Conservation (phyloP, 2,888 invertebrate species). For the Drosophila meridiana region DNA sequence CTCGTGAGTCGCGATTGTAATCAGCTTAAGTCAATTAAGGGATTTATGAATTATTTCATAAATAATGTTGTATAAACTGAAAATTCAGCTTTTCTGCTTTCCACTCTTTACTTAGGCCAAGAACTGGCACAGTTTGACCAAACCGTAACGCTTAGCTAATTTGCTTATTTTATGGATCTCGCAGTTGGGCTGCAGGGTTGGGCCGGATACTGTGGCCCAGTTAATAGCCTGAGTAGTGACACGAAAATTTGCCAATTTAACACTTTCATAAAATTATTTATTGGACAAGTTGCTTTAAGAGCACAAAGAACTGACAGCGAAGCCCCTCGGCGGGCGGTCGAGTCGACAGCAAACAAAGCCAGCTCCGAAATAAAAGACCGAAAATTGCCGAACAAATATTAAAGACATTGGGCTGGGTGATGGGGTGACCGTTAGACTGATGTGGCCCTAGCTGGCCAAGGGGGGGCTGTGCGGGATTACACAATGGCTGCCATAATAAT, state of each 20-base stretch:
- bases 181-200: not conserved
- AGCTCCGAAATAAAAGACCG: constrained; percentile 62
- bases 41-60: constrained; percentile 10
- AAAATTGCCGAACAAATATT: constrained; percentile 70
- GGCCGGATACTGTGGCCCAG: constrained; percentile 25
- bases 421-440: constrained; percentile 10
- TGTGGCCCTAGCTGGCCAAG: constrained; percentile 10
- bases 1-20: not conserved
- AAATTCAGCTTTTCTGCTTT: not conserved
- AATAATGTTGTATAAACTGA: constrained; percentile 14
- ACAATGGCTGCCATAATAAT: constrained; percentile 74
- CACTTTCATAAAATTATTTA: constrained; percentile 79
- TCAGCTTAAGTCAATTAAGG: constrained; percentile 1
- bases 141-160: constrained; percentile 60
- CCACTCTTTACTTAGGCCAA: constrained; percentile 39
- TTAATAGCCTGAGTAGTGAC: constrained; percentile 51
- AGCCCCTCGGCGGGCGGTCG: constrained; percentile 35
- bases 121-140: constrained; percentile 27
- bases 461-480: constrained; percentile 54
- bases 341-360: constrained; percentile 19
- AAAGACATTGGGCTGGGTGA: constrained; percentile 60
- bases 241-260: constrained; percentile 70
- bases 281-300: constrained; percentile 59
- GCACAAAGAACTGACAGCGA: constrained; percentile 34
- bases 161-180: constrained; percentile 58